Conservation (phyloP, 2,888 invertebrate genomes). For the Metalampra italica region DNA sequence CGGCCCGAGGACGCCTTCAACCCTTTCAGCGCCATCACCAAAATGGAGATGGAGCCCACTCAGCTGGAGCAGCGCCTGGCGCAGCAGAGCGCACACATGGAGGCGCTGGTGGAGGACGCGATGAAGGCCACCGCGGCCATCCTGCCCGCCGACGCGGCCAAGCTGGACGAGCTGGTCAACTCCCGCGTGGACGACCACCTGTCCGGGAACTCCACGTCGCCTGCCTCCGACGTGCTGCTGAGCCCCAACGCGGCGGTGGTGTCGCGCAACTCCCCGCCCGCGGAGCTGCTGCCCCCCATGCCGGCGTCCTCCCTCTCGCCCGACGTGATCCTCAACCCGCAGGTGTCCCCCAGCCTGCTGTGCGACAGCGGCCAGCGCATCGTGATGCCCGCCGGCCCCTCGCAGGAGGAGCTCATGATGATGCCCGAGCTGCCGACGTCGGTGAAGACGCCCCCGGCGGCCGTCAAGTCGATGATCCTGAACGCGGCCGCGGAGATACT, state of each 20-base stretch:
- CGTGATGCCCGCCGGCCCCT: constrained; percentile 32
- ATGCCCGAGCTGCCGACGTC: constrained; percentile 56
- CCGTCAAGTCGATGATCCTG: constrained; percentile 86
- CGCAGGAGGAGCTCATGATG: constrained; percentile 59
- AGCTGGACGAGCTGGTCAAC: constrained; percentile 80
- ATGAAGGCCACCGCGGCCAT: constrained; percentile 68
- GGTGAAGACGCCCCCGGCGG: constrained; percentile 78
- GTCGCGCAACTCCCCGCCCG: constrained; percentile 42
- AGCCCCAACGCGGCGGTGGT: constrained; percentile 50
- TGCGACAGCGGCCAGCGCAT: constrained; percentile 42
- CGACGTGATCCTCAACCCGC: constrained; percentile 80
- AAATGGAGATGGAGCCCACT: constrained; percentile 54
- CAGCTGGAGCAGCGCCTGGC: constrained; percentile 59
- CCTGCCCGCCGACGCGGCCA: constrained; percentile 63
- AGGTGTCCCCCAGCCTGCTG: constrained; percentile 80
- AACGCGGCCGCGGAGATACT: constrained; percentile 86
- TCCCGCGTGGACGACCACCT: constrained; percentile 61
- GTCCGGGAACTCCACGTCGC: constrained; percentile 48
- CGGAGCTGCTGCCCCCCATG: constrained; percentile 45
- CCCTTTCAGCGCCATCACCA: constrained; percentile 59
- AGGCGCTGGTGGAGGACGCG: constrained; percentile 68
- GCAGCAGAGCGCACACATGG: constrained; percentile 67
- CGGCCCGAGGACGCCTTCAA: constrained; percentile 45
- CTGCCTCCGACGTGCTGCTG: constrained; percentile 57
- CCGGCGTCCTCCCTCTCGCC: constrained; percentile 62